Evolutionary conservation across 2,797 vertebrate species (phyloP), one percentile per base, ranked within the genome.

Genomic region (Diceros bicornis): DNA sequence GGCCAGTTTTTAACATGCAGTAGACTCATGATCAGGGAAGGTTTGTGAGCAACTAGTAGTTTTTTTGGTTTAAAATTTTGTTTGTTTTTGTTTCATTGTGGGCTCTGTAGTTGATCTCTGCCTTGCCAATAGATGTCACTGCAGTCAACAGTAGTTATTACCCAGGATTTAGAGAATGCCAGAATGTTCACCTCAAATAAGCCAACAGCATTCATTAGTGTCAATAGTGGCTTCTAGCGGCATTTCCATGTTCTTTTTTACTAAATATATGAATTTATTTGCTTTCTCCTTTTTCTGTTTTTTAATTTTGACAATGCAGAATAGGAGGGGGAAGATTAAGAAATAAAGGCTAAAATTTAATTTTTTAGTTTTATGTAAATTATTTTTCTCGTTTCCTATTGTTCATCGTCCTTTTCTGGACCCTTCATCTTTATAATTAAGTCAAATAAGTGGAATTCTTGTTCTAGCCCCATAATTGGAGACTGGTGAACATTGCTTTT

Each of bases 91-190:
- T 89, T 78, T 79, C 2, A 9, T 37, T 77, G n/a, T 69, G 66
- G 59, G 32, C 66, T 88, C 0, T 90, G 97, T 25, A 92, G 97
- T 96, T 98, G 94, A 97, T 82, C 98, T 0, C 96, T 97, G 37
- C 97, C 89, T 99, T 97, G 97, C 99, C 99, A 98, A 98, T 98
- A 99, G 99, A 98, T 99, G 99, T 99, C 98, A 98, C 98, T 99
- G 61, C 97, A 98, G 97, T 97, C 99, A 99, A 94, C 98, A 97
- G 97, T 96, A 98, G 96, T 95, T 78, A 96, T 78, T 74, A 89
- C 78, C 72, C 81, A 96, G 95, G 96, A 25, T 97, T 75, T 57
- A 74, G 71, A 96, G 55, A 47, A 89, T 96, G 79, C 75, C 79
- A 91, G 86, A 96, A 85, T 44, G 75, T 91, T 96, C 75, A 79